phyloP scores from a whole-genome alignment of 2,797 vertebrate genomes.

The Thalassophryne amazonica region DNA sequence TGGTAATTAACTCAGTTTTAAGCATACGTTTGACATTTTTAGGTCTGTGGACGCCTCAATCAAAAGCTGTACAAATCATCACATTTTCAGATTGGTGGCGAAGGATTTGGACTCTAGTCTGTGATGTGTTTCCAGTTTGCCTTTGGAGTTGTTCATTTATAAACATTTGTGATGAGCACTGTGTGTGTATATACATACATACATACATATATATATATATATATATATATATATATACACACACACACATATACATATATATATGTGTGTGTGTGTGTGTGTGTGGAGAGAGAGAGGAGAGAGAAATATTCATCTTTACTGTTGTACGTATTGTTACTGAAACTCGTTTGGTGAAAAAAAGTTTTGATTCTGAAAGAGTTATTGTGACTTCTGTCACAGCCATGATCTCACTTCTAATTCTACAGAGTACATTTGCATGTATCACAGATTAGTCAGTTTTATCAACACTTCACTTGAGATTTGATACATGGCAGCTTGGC shows the following conservation, averaged over 20 bases:
- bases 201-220: too few relatives aligned
- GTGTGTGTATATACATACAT: too few relatives aligned
- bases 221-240: too few relatives aligned
- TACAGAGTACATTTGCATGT: background rate
- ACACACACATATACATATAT: too few relatives aligned
- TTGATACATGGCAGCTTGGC: constrained; percentile 13
- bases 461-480: background rate
- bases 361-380: background rate
- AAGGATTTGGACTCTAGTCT: background rate
- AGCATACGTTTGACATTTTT: constrained; percentile 6
- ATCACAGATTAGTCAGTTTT: constrained; percentile 7
- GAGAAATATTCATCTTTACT: background rate
- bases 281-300: too few relatives aligned
- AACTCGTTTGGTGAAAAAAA: too few relatives aligned
- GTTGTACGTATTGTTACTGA: too few relatives aligned
- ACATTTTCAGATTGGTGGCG: background rate
- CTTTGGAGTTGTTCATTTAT: background rate
- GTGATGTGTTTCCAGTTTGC: background rate
- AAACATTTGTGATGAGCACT: background rate
- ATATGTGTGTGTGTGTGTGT: too few relatives aligned
- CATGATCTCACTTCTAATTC: constrained; percentile 1
- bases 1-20: constrained; percentile 6
- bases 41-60: background rate
- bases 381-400: background rate
- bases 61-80: background rate